Evolutionary conservation across 2,888 invertebrate genomes (phyloP).

Genomic region (Panzeria rudis): DNA sequence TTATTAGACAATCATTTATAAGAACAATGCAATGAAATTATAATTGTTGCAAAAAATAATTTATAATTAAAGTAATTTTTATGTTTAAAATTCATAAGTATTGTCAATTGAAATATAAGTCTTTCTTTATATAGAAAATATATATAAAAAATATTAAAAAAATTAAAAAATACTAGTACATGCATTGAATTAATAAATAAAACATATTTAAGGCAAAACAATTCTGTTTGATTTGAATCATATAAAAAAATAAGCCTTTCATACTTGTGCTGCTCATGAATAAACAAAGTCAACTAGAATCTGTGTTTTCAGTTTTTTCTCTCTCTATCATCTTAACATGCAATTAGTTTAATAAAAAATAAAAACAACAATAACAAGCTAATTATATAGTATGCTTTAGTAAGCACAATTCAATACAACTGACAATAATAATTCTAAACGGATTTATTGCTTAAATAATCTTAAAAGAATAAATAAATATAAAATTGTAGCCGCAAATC

Average conservation of each 20-base stretch:
- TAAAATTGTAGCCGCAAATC: constrained; percentile 35
- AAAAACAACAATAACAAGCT: constrained; percentile 44
- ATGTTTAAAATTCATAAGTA: neutral
- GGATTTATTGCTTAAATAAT: constrained; percentile 52
- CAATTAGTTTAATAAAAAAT: constrained; percentile 33
- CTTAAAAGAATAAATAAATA: constrained; percentile 25
- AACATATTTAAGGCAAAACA: constrained; percentile 16
- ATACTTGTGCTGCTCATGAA: neutral
- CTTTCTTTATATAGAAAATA: neutral
- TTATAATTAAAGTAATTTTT: constrained; percentile 36
- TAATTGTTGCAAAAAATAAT: constrained; percentile 24
- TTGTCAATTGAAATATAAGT: neutral
- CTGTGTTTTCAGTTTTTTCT: constrained; percentile 6
- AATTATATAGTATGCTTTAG: constrained; percentile 63
- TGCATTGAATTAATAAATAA: constrained; percentile 60
- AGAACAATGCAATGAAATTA: constrained; percentile 22
- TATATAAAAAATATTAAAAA: constrained; percentile 5
- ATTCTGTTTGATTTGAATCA: neutral
- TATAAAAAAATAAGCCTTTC: neutral
- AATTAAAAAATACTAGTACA: constrained; percentile 3
- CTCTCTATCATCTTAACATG: constrained; percentile 15
- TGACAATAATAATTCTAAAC: constrained; percentile 53
- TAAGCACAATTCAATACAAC: constrained; percentile 51
- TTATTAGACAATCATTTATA: neutral
- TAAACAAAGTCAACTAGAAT: constrained; percentile 40